Conservation (phyloP, 1,140 invertebrate genomes). For the Drosophila tropicalis region DNA sequence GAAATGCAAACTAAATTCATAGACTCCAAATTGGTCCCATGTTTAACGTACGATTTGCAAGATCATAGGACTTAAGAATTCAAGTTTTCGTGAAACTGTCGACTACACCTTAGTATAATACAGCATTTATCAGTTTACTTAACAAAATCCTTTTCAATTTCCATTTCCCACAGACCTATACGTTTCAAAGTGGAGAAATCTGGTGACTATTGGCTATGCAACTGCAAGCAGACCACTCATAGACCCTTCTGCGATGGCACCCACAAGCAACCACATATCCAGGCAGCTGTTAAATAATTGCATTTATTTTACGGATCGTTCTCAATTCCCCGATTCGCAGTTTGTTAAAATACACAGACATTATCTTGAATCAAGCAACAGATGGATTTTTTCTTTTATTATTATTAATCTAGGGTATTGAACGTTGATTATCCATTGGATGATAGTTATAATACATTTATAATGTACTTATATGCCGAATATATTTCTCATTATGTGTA, state of each 20-base stretch:
- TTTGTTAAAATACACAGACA: slow-evolving; percentile 47
- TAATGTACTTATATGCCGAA: slow-evolving; percentile 27
- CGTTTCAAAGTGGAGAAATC: slow-evolving; percentile 93
- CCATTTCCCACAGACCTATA: slow-evolving; percentile 87
- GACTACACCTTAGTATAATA: too few relatives aligned
- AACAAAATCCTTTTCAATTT: too few relatives aligned
- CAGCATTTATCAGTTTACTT: too few relatives aligned
- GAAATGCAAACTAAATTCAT: too few relatives aligned
- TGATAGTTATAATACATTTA: slow-evolving; percentile 16
- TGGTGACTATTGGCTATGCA: slow-evolving; percentile 98
- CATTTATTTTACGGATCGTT: background rate
- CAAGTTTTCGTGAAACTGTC: too few relatives aligned
- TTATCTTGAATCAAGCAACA: slow-evolving; percentile 72
- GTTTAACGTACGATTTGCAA: too few relatives aligned
- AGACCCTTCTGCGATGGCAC: slow-evolving; percentile 99
- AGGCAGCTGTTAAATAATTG: slow-evolving; percentile 83
- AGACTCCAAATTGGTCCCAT: too few relatives aligned
- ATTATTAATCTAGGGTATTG: slow-evolving; percentile 59
- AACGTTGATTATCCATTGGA: slow-evolving; percentile 43
- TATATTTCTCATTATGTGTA: slow-evolving; percentile 10
- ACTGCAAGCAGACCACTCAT: slow-evolving; percentile 98
- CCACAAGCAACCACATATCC: slow-evolving; percentile 90
- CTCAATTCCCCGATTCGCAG: background rate
- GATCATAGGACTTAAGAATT: too few relatives aligned
- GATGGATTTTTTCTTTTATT: slow-evolving; percentile 40